These are phyloP conservation scores for Channallabes apus DNA, from an alignment of 2,797 vertebrate species.

Conservation along the genomic window DNA sequence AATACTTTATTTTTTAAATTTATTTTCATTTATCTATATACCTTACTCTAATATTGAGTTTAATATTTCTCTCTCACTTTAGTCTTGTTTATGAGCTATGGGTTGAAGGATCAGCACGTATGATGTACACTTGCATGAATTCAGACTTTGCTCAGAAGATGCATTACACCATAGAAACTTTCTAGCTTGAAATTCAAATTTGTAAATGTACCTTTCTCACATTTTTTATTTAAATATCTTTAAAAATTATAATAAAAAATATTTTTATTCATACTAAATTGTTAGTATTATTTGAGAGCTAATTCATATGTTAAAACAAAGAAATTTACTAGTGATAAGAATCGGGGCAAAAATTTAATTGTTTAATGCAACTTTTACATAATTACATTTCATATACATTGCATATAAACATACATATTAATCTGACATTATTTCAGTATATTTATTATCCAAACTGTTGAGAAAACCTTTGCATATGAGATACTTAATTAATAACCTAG, in stretches of 20 bases:
- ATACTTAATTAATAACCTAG: background rate
- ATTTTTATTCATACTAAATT: conserved; percentile 6
- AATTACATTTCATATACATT: conserved; percentile 12
- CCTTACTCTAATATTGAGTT: background rate
- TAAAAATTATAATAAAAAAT: background rate
- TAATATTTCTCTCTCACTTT: background rate
- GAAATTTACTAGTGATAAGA: background rate
- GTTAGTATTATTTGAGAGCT: background rate
- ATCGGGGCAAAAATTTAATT: background rate
- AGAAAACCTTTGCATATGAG: background rate
- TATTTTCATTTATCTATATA: background rate
- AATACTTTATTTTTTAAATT: background rate
- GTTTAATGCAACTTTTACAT: background rate
- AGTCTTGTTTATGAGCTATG: background rate
- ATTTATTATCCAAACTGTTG: background rate
- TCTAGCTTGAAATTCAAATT: background rate
- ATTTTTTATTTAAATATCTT: conserved; percentile 3
- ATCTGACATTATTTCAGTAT: conserved; percentile 2
- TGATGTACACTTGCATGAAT: background rate
- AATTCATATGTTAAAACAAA: background rate
- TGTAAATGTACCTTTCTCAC: background rate
- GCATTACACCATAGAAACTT: background rate
- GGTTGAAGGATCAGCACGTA: background rate
- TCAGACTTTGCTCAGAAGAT: background rate
- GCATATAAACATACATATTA: background rate